Evolutionary conservation across 2,797 vertebrate genomes (phyloP).

Genomic region (Sebastes steindachneri): DNA sequence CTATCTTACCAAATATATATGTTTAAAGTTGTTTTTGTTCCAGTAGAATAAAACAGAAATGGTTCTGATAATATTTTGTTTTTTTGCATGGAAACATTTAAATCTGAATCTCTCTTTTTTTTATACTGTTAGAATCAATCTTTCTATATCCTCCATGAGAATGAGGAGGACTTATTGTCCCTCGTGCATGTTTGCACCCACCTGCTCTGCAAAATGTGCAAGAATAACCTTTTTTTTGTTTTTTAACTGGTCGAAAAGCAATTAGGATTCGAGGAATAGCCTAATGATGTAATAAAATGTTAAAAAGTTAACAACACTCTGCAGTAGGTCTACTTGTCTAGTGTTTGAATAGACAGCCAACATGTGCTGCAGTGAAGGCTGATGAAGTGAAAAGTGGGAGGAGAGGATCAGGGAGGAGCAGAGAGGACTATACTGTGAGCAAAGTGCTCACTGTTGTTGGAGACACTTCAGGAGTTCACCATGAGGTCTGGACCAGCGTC

Average conservation of each 20-base stretch:
- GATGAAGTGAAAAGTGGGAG: slow-evolving; percentile 14
- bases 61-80: background rate
- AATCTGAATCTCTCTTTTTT: background rate
- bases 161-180: background rate
- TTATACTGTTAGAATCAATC: too few species aligned
- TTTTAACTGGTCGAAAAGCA: background rate
- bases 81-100: background rate
- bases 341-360: background rate
- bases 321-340: background rate
- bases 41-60: background rate
- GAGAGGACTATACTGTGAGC: background rate
- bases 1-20: too few species aligned
- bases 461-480: slow-evolving; percentile 28
- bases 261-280: background rate
- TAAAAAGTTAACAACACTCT: background rate
- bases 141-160: background rate
- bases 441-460: slow-evolving; percentile 6
- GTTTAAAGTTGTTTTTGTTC: too few species aligned
- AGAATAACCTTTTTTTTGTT: background rate
- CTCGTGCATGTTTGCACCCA: background rate
- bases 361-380: background rate
- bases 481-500: slow-evolving; percentile 51
- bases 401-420: slow-evolving; percentile 21
- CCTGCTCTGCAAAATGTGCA: background rate
- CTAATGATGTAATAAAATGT: background rate